These are phyloP conservation scores for Drosophila sp. DNA, from an alignment of 1,140 invertebrate species.

Conservation along the genomic window DNA sequence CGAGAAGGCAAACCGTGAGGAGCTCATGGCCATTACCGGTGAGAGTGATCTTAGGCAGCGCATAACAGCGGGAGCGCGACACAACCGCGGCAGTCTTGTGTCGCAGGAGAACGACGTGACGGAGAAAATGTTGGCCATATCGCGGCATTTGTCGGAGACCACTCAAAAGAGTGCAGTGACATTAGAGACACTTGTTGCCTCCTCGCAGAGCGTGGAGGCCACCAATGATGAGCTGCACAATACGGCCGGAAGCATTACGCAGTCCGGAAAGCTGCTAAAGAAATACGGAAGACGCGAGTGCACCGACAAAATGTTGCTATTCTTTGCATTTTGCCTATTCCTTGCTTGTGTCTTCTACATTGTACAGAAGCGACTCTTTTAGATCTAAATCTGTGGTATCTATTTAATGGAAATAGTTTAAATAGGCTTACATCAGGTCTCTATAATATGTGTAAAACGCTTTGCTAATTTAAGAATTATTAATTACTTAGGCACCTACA, in stretches of 20 bases:
- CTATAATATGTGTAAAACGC: constrained; percentile 31
- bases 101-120: constrained; percentile 88
- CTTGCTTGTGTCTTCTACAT: constrained; percentile 96
- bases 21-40: constrained; percentile 87
- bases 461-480: constrained; percentile 36
- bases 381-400: constrained; percentile 44
- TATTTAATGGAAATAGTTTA: constrained; percentile 37
- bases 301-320: constrained; percentile 96
- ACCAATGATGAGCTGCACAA: constrained; percentile 94
- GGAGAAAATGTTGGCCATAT: constrained; percentile 93
- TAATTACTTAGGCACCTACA: constrained; percentile 18
- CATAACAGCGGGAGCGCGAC: constrained; percentile 41
- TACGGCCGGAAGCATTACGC: constrained; percentile 93
- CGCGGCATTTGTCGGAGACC: constrained; percentile 93
- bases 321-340: constrained; percentile 96
- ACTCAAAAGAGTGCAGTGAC: constrained; percentile 94
- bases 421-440: constrained; percentile 23
- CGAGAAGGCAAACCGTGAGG: constrained; percentile 89
- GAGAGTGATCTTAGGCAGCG: constrained; percentile 87
- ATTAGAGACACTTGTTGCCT: constrained; percentile 91
- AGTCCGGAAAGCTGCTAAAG: constrained; percentile 94
- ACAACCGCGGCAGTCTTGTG: constrained; percentile 77
- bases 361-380: constrained; percentile 94
- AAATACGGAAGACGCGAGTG: constrained; percentile 97
- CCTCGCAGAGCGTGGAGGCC: constrained; percentile 88